phyloP scores from a whole-genome alignment of 53 echinoderm and acorn worm species.

The Pentamera pediparva region DNA sequence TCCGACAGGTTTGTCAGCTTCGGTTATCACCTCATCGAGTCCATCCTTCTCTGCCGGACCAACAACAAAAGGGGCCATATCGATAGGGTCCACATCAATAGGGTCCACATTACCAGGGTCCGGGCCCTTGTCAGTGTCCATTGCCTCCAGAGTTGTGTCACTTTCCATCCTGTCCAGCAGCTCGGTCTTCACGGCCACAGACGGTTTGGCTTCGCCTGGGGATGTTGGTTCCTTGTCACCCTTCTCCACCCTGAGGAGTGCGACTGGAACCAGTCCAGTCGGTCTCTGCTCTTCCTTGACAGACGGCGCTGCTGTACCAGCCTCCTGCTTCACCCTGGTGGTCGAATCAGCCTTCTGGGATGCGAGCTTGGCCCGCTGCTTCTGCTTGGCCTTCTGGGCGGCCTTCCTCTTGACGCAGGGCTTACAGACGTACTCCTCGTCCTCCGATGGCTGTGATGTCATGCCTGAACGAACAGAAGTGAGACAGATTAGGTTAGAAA shows the following conservation, averaged over 20 bases:
- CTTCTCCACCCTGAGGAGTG: slow-evolving; percentile 13
- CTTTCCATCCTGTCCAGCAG: no score
- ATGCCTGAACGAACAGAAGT: slow-evolving; percentile 48
- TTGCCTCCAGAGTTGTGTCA: no score
- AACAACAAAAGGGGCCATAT: no score
- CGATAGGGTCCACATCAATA: no score
- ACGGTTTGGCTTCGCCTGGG: no score
- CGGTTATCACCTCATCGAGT: no score
- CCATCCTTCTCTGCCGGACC: no score
- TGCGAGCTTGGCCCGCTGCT: slow-evolving; percentile 35
- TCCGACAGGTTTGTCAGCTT: no score
- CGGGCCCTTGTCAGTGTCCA: no score
- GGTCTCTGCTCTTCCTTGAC: neutral
- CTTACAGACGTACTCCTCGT: slow-evolving; percentile 89
- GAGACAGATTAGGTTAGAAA: neutral
- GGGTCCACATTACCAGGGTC: no score
- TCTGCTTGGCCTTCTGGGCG: slow-evolving; percentile 53
- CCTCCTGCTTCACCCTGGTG: no score
- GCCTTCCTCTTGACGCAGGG: slow-evolving; percentile 72
- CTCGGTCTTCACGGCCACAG: no score
- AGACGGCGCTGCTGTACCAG: neutral
- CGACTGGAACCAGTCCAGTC: slow-evolving; percentile 1
- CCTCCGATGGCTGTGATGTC: slow-evolving; percentile 80
- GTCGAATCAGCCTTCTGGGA: neutral
- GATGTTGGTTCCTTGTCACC: neutral